Evolutionary conservation across 2,888 invertebrate genomes (phyloP), one percentile per base, ranked within the genome.

Genomic region (Allophyes oxyacanthae): DNA sequence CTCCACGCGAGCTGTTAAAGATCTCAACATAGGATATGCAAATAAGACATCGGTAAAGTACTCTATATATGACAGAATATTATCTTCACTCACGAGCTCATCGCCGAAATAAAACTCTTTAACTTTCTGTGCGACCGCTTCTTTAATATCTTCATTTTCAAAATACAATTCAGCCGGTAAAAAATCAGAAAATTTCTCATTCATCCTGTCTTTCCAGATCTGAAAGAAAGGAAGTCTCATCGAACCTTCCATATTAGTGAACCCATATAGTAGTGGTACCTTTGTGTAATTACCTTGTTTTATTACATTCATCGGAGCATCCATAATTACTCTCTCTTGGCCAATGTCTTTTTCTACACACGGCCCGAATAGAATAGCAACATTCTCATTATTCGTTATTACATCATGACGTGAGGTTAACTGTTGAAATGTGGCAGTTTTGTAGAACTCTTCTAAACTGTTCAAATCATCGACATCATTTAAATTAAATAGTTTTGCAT

Each of bases 41-140:
- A 87, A 85, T 5, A 79, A 11, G 7, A 77, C 33, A 94, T 96
- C 92, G 3, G 84, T 70, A 40, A 77, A 77, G 33, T 75, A 87
- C 45, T 63, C 51, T 11, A 78, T 62, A 34, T 68, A 85, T 6
- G 51, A 4, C 10, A 66, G 33, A 44, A 80, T 53, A 4, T 59
- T 76, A 0, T 66, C 53, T 32, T 64, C 53, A 15, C 48, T 44
- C 5, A 86, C 67, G 0, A 54, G 14, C 1, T 73, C 14, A n/a
- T 75, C 56, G 5, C 83, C 84, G 63, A 87, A 89, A 64, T 86
- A 86, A 67, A 81, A 83, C 0, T 72, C 11, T 62, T 82, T 86
- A 0, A 84, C 53, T 32, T 34, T 42, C 11, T 67, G 43, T 0
- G 81, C 79, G 0, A 86, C 55, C 20, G 67, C 52, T 14, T 79